A percentile compares a stretch with the other conserved stretches of the same genome.
Conservation (phyloP, 2,113 vertebrate species). For the Anas platyrhynchos region DNA sequence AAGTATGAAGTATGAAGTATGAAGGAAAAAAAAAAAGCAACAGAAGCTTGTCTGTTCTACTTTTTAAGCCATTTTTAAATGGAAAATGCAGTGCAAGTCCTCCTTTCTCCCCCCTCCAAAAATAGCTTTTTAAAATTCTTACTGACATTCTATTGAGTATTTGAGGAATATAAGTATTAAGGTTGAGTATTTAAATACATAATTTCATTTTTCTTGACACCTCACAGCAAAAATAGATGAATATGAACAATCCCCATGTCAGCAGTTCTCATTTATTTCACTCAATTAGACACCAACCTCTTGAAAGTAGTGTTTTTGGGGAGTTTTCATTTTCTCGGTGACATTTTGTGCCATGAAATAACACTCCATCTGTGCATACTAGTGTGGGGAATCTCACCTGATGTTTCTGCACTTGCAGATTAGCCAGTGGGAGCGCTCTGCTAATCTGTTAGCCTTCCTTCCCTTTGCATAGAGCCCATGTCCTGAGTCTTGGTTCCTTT, state of each 20-base stretch:
- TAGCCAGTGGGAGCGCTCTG: background rate
- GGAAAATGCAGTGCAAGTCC: background rate
- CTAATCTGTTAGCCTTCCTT: background rate
- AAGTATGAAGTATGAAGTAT: background rate
- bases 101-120: background rate
- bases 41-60: slow-evolving; percentile 10
- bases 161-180: background rate
- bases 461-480: background rate
- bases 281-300: background rate
- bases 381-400: slow-evolving; percentile 43
- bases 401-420: slow-evolving; percentile 17
- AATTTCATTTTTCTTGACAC: background rate
- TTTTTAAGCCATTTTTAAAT: slow-evolving; percentile 18
- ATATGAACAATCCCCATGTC: background rate
- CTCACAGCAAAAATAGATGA: background rate
- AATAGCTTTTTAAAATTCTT: background rate
- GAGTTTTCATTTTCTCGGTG: slow-evolving; percentile 29
- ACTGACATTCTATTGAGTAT: background rate
- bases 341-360: slow-evolving; percentile 47
- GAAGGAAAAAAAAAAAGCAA: background rate
- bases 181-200: slow-evolving; percentile 3
- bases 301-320: background rate
- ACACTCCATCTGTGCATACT: slow-evolving; percentile 29
- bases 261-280: slow-evolving; percentile 2
- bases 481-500: background rate